Evolutionary conservation across 1,140 invertebrate genomes (phyloP).

Genomic region (Lepidotrigona ventralis): DNA sequence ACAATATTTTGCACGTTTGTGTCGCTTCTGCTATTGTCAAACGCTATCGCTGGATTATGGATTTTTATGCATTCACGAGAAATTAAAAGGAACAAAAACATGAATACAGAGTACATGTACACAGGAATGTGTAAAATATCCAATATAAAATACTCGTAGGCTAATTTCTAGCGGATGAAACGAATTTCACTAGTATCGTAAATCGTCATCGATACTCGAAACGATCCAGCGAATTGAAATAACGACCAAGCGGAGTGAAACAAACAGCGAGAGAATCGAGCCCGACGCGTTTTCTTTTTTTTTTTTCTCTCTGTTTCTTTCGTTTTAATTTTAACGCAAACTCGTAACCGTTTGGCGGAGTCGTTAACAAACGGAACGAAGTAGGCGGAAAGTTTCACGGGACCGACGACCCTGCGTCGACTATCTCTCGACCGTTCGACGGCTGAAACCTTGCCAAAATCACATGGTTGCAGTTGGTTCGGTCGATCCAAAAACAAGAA

Average conservation of each 20-base stretch:
- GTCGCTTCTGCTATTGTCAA: too few species aligned
- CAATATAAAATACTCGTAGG: too few species aligned
- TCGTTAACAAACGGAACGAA: conserved; percentile 28
- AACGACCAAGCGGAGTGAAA: background rate
- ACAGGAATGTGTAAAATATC: too few species aligned
- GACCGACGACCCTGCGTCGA: conserved; percentile 64
- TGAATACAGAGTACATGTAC: too few species aligned
- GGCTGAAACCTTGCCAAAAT: conserved; percentile 70
- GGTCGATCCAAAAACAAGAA: background rate
- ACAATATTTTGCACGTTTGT: too few species aligned
- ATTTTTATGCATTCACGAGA: too few species aligned
- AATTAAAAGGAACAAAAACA: too few species aligned
- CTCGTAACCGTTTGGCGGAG: background rate
- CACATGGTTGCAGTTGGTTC: conserved; percentile 52
- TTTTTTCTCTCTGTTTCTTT: too few species aligned
- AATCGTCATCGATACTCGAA: background rate
- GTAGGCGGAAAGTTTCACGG: conserved; percentile 43
- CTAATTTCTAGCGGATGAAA: too few species aligned
- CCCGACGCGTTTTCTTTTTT: too few species aligned
- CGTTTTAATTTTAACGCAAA: background rate
- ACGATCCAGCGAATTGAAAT: background rate
- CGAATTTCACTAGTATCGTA: background rate
- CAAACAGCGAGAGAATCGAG: background rate
- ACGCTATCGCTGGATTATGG: too few species aligned
- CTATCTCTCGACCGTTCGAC: conserved; percentile 59